Percentiles rank a stretch among this genome's conserved stretches.
phyloP scores from a whole-genome alignment of 1,140 invertebrate species.

The Musca vetustissima region DNA sequence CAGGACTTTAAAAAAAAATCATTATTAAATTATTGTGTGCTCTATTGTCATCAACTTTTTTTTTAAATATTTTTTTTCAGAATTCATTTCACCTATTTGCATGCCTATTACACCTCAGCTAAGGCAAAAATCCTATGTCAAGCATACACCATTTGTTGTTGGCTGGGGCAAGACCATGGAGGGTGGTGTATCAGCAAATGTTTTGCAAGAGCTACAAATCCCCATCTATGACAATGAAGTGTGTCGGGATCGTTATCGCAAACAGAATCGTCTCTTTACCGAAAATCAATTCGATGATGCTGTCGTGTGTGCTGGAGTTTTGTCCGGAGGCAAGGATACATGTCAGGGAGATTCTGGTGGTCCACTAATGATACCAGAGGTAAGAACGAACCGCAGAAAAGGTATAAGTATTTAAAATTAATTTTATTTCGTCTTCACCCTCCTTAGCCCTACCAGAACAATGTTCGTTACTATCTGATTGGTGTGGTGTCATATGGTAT shows the following conservation, averaged over 20 bases:
- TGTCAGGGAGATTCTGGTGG: conserved; percentile 87
- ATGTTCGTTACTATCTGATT: conserved; percentile 60
- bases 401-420: neutral
- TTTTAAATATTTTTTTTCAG: neutral
- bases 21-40: no score
- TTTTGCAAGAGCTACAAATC: conserved; percentile 70
- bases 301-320: conserved; percentile 76
- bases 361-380: conserved; percentile 68
- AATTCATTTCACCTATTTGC: conserved; percentile 41
- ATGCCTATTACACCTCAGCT: conserved; percentile 34
- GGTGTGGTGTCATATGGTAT: conserved; percentile 74
- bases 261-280: conserved; percentile 62
- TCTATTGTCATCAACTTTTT: no score
- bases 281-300: conserved; percentile 60
- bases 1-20: no score
- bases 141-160: conserved; percentile 67
- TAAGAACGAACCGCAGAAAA: conserved; percentile 39
- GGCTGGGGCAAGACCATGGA: conserved; percentile 69
- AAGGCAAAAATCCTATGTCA: conserved; percentile 39
- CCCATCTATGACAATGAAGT: conserved; percentile 65
- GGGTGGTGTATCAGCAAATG: conserved; percentile 62
- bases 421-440: neutral
- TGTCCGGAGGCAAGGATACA: conserved; percentile 73
- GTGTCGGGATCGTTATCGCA: conserved; percentile 65
- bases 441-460: conserved; percentile 30